Evolutionary conservation across 2,797 vertebrate species (phyloP), one percentile per base, ranked within the genome.

Genomic region (Poeciliopsis gracilis): DNA sequence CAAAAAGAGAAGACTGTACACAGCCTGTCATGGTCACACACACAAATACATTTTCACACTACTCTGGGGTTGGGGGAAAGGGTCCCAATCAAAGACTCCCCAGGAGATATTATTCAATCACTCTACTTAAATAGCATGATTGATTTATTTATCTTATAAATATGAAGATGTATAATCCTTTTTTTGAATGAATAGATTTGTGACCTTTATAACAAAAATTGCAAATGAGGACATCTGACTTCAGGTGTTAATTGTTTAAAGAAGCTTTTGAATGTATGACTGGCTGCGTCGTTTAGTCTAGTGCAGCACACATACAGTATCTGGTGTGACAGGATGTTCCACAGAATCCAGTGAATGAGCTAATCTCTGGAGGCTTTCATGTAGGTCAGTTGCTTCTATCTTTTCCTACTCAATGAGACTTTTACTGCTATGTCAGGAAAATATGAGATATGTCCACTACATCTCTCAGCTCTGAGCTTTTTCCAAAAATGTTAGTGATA

Each of bases 301-400:
- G 76, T 57, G 46, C 2, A 20, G 38, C 51, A 18, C 38, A 43
- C 15, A n/a, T 28, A 16, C 23, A 25, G 25, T 4, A 33, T 20
- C 33, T 15, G 73, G 77, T 69, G 79, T 69, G 67, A 70, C 20
- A 41, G 84, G 82, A 55, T 85, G 76, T 45, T 13, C 1, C 63
- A 78, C 77, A 73, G 82, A 59, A 51, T 53, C 23, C 33, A 4
- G 67, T 46, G 41, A 79, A 74, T 43, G 57, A 76, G 28, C 43
- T 36, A 82, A 79, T 87, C 86, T 82, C 87, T 47, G 20, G 88
- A 71, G 86, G 41, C 41, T 67, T 67, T 59, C 51, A 90, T 88
- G 79, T 90, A 83, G 90, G 91, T 81, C 90, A 88, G 61, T 78
- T 38, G 80, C 77, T 83, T 83, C 73, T 80, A 85, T 90, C 77